Evolutionary conservation across 2,797 vertebrate genomes (phyloP), one percentile per base, ranked within the genome.

Genomic region (Schizopygopsis pylzovi): DNA sequence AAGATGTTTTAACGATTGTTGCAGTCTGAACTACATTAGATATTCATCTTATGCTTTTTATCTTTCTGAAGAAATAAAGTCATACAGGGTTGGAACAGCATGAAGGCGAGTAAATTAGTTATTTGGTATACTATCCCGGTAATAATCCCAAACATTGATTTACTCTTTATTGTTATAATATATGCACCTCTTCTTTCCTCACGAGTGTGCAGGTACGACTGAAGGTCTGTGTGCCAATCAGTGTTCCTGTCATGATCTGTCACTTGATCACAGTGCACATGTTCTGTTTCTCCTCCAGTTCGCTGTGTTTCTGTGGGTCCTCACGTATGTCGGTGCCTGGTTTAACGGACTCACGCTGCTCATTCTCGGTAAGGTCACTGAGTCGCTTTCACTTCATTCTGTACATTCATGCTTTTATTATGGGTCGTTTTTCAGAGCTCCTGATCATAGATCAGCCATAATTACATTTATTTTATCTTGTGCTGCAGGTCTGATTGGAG

Each of bases 341-440:
- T 99, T 99, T 93, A 99, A 99, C 89, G 98, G 98, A 76, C 96
- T 99, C 92, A 99, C 98, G 63, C 92, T 99, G 22, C 94, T 98
- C 89, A 99, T 99, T 89, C 93, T 99, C 91, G 96, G 98, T 99
- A 93, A 97, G 98, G 4, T 3, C 43, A 11, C 16, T 11, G 22
- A 47, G 37, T 61, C 63, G 25, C 18, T 25, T 49, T 82, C 15
- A 28, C 39, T 1, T 28, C 5, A 4, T 25, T 9, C 22, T 43
- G 1, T 18, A 1, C n/a, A 1, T 16, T 61, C 33, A n/a, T 0
- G 20, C 6, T 78, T 78, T 22, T 15, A 6, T 37, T 81, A 28
- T 39, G 65, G 6, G 45, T 6, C 25, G 8, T n/a, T 39, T 25
- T 25, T 22, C 25, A 33, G 12, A 43, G n/a, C 20, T 8, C 28